A percentile compares a stretch with the other conserved stretches of the same genome.
Conservation (phyloP, 2,888 invertebrate genomes). For the Proisotoma minuta region DNA sequence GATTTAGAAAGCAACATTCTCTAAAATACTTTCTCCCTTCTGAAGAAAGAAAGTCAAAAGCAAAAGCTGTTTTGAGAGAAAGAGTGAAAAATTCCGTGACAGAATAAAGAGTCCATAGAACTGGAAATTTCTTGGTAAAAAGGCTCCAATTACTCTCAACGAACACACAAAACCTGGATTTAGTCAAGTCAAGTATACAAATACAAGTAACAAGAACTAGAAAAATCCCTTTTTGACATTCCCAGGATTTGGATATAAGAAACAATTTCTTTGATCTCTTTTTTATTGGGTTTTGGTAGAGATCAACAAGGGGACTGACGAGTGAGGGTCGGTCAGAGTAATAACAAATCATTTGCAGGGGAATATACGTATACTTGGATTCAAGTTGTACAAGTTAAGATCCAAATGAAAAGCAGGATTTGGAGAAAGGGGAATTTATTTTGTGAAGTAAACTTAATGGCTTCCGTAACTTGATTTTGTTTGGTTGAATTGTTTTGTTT, state of each 20-base stretch:
- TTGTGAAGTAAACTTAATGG: too few species aligned
- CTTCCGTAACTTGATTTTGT: too few species aligned
- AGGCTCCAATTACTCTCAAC: conserved; percentile 1
- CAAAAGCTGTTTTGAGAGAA: background rate
- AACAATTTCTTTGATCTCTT: conserved; percentile 13
- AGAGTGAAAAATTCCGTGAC: background rate
- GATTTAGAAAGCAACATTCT: background rate
- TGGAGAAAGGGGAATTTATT: too few species aligned
- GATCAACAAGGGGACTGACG: too few species aligned
- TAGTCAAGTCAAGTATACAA: background rate
- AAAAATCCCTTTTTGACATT: background rate
- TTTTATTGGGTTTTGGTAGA: conserved; percentile 12
- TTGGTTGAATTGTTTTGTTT: too few species aligned
- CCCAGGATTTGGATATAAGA: conserved; percentile 5
- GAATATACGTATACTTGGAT: too few species aligned
- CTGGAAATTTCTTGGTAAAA: background rate
- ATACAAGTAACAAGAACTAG: background rate
- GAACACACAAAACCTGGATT: background rate
- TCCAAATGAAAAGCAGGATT: too few species aligned
- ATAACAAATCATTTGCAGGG: too few species aligned
- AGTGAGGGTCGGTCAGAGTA: too few species aligned
- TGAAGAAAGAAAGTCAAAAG: background rate
- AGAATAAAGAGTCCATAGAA: background rate
- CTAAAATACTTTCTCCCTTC: background rate
- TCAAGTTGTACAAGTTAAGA: too few species aligned